Evolutionary conservation across 2,113 vertebrate genomes (phyloP), one percentile per base, ranked within the genome.

Genomic region (Hemiprocne comata): DNA sequence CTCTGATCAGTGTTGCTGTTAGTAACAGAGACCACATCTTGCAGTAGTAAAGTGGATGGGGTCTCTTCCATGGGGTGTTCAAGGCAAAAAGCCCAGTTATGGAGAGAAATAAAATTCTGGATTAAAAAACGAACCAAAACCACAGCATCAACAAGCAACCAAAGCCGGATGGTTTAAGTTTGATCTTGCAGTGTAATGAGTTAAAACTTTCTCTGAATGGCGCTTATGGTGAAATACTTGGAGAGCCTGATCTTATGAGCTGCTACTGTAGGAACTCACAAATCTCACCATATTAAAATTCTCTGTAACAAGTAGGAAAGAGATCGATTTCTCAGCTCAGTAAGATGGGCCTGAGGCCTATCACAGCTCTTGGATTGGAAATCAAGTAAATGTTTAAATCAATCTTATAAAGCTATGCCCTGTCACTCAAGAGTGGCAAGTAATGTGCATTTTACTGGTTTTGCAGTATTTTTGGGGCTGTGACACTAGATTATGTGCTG

Each of bases 201-300:
- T 93, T 93, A 92, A 94, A 93, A 77, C 50, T 64, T 82, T 48
- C 28, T 88, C 28, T 87, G 65, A 53, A 11, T 61, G 21, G 57
- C 86, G 40, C 73, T 94, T 73, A 70, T 76, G 38, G 64, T 80
- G 73, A 87, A 86, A 77, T 72, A 69, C 76, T 93, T 91, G 4
- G 14, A 33, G 50, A 54, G 17, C n/a, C 42, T 74, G 70, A 48
- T 85, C 44, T 74, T 78, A 72, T 1, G 36, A 60, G 31, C 85
- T 95, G 11, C 73, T 82, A 11, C 67, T 61, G 48, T 48, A 95
- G 84, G 38, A 94, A 58, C 26, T 90, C 69, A 28, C 78, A 78
- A 84, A 93, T 77, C 77, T 82, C 82, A 87, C 58, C 2, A 4
- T 67, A 54, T 89, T 85, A 87, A 87, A 93, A 89, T 91, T 90